Conservation (phyloP, 2,797 vertebrate species). For the Erethizon dorsatum region DNA sequence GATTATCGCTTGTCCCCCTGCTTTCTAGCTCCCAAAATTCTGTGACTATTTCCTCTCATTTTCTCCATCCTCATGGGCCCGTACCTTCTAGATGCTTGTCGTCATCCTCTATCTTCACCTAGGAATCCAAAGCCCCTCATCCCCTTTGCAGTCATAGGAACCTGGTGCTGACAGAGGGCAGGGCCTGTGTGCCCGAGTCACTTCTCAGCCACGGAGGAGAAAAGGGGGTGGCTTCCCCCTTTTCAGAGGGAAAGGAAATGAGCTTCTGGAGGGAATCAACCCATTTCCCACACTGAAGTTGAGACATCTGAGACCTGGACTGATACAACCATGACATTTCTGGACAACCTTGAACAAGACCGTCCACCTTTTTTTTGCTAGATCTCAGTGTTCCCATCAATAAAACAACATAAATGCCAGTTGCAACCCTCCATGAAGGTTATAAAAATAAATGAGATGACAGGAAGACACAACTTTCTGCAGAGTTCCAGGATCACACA, state of each 20-base stretch:
- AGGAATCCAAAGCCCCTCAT: background rate
- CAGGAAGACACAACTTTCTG: background rate
- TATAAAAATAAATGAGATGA: background rate
- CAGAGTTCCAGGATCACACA: background rate
- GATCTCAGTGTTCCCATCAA: background rate
- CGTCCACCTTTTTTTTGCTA: background rate
- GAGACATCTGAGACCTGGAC: background rate
- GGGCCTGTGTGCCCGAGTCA: background rate
- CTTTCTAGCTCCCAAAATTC: background rate
- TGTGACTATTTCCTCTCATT: background rate
- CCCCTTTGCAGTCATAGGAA: background rate
- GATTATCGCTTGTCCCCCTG: background rate
- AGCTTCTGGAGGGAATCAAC: conserved; percentile 22
- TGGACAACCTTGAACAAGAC: background rate
- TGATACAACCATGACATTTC: background rate
- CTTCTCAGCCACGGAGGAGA: conserved; percentile 21
- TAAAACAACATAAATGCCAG: background rate
- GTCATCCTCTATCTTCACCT: background rate
- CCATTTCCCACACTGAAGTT: conserved; percentile 32
- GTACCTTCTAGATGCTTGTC: background rate
- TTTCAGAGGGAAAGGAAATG: conserved; percentile 42
- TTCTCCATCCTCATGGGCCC: background rate
- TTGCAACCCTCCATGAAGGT: background rate
- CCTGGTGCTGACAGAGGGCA: background rate
- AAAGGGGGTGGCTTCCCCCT: too few species aligned